phyloP scores from a whole-genome alignment of 2,797 vertebrate genomes.

The Kryptopterus vitreolus region DNA sequence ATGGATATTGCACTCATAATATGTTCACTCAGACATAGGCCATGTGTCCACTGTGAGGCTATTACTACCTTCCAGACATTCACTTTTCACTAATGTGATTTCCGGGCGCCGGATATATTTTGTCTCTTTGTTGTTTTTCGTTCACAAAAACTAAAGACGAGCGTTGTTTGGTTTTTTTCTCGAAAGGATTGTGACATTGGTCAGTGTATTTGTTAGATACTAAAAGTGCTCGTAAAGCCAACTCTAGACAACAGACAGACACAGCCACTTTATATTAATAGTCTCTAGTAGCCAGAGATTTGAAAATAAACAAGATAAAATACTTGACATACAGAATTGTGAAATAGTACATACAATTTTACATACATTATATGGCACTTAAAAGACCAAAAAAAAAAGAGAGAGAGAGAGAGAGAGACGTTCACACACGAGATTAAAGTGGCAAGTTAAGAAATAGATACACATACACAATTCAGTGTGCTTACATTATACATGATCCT shows the following conservation, averaged over 20 bases:
- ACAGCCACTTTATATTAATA: slow-evolving; percentile 35
- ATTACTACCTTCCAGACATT: slow-evolving; percentile 40
- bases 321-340: slow-evolving; percentile 29
- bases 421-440: slow-evolving; percentile 24
- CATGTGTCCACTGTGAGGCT: slow-evolving; percentile 29
- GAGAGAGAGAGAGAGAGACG: too few relatives aligned
- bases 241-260: slow-evolving; percentile 28
- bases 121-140: neutral
- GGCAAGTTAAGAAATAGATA: slow-evolving; percentile 22
- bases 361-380: slow-evolving; percentile 30
- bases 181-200: slow-evolving; percentile 3
- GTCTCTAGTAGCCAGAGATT: slow-evolving; percentile 39
- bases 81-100: slow-evolving; percentile 21
- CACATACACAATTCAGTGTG: slow-evolving; percentile 25
- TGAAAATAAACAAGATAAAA: slow-evolving; percentile 23
- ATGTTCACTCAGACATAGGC: slow-evolving; percentile 14
- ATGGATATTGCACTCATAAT: slow-evolving; percentile 35
- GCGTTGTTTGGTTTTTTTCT: neutral
- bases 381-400: slow-evolving; percentile 8
- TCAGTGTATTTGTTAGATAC: slow-evolving; percentile 19
- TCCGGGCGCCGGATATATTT: slow-evolving; percentile 1
- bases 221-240: slow-evolving; percentile 19
- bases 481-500: slow-evolving; percentile 35
- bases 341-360: slow-evolving; percentile 24
- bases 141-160: slow-evolving; percentile 15